phyloP scores from a whole-genome alignment of 2,113 vertebrate genomes.

The Felis catus region F.catus_Fca126_mat1.0 CM031421.1:55579501-55580000 shows the following conservation, averaged over 20 bases:
- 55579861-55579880: too few relatives aligned
- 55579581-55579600: neutral
- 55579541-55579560: neutral
- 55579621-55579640: neutral
- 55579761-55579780: too few relatives aligned
- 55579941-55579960: neutral
- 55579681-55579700: neutral
- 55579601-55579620: neutral
- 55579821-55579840: too few relatives aligned
- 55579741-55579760: too few relatives aligned
- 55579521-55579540: slow-evolving; percentile 37
- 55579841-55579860: too few relatives aligned
- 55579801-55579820: too few relatives aligned
- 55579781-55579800: too few relatives aligned
- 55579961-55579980: neutral
- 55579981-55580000: neutral
- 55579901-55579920: neutral
- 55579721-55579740: too few relatives aligned
- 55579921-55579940: neutral
- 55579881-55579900: too few relatives aligned
- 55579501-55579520: neutral
- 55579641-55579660: neutral
- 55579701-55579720: too few relatives aligned
- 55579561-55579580: neutral
- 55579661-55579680: neutral